Conservation (phyloP, 2,113 vertebrate genomes). For the Anoura caudifer region DNA sequence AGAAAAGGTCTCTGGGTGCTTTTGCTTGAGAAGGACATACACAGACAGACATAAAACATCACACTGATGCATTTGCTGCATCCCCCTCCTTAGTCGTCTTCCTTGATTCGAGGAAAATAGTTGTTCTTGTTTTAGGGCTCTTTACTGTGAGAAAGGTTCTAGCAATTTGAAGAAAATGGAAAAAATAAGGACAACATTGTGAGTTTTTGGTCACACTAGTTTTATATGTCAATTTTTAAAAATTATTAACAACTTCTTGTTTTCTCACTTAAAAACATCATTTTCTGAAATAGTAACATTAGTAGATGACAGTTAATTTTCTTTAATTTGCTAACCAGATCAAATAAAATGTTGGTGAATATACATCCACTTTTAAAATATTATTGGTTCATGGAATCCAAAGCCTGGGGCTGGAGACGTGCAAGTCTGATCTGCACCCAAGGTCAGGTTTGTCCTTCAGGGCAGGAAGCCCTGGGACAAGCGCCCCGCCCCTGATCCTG, state of each 20-base stretch:
- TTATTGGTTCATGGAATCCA: not conserved
- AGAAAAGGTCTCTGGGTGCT: not conserved
- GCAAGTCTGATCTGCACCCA: rapidly evolving
- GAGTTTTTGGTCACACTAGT: not conserved
- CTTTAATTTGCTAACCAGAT: not conserved
- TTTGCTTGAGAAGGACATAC: not conserved
- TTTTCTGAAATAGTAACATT: constrained; percentile 7
- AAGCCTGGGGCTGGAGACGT: not conserved
- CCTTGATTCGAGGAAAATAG: not conserved
- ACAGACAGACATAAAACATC: not conserved
- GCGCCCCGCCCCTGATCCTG: no score
- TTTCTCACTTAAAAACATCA: not conserved
- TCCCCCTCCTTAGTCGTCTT: not conserved
- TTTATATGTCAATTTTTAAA: not conserved
- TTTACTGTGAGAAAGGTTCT: not conserved
- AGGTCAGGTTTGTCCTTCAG: not conserved
- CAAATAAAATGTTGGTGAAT: not conserved
- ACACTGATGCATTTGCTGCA: not conserved
- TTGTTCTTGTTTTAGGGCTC: not conserved
- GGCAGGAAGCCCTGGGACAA: rapidly evolving
- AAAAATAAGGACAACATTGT: not conserved
- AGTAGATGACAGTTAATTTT: not conserved
- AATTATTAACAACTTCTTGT: not conserved
- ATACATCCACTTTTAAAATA: not conserved
- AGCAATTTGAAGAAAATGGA: not conserved